Percentiles rank a stretch among this genome's conserved stretches.
phyloP scores from a whole-genome alignment of 2,888 invertebrate species.

The Ichneumoninae sp. region DNA sequence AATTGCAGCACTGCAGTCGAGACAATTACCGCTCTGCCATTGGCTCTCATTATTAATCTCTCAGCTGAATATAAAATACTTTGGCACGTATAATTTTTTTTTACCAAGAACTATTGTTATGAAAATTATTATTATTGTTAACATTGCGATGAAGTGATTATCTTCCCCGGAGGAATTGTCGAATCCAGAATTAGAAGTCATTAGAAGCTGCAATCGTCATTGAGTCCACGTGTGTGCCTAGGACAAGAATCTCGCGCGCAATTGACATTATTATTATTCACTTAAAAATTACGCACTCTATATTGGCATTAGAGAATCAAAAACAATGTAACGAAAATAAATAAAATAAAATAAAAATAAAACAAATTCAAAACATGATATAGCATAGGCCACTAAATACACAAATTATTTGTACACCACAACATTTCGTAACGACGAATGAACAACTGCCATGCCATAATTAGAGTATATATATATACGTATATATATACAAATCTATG shows the following conservation, averaged over 20 bases:
- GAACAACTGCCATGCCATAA: constrained; percentile 80
- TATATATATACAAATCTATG: constrained; percentile 66
- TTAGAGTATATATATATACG: constrained; percentile 65
- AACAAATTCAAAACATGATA: constrained; percentile 59
- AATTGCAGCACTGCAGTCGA: constrained; percentile 81
- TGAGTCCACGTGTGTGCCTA: constrained; percentile 51
- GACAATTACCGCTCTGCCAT: constrained; percentile 83
- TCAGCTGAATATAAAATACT: constrained; percentile 71
- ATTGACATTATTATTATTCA: constrained; percentile 37
- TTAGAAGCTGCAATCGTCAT: constrained; percentile 66
- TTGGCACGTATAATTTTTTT: constrained; percentile 2
- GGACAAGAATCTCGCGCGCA: constrained; percentile 49
- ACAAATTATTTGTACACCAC: constrained; percentile 72
- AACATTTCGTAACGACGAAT: constrained; percentile 70
- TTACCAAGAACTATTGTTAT: constrained; percentile 16
- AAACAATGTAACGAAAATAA: constrained; percentile 30
- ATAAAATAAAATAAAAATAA: constrained; percentile 30
- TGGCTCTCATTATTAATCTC: constrained; percentile 84
- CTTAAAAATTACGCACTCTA: constrained; percentile 67
- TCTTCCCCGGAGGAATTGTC: constrained; percentile 10
- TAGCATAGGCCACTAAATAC: constrained; percentile 75
- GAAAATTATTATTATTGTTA: constrained; percentile 25
- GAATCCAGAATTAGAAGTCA: constrained; percentile 37
- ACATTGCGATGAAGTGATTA: constrained; percentile 16
- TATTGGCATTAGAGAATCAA: constrained; percentile 56